Evolutionary conservation across 37 sponge, comb jelly and placozoan species (phyloP).

Genomic region (Lycopodina hypogea): DNA sequence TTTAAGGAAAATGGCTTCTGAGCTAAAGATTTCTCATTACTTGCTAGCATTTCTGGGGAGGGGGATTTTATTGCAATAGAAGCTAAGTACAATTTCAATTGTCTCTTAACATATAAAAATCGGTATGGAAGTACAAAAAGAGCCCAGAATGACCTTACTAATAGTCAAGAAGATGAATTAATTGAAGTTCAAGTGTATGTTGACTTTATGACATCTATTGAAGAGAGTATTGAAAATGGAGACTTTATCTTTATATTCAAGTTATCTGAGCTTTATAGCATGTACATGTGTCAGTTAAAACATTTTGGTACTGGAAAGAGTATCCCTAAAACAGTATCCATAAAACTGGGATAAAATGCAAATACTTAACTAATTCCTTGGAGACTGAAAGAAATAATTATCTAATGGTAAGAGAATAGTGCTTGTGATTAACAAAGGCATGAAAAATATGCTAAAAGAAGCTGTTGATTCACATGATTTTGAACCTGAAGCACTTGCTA

Average conservation of each 20-base stretch:
- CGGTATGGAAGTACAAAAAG: neutral
- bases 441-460: neutral
- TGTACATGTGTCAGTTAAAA: neutral
- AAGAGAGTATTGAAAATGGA: neutral
- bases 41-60: too few relatives aligned
- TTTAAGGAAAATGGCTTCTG: neutral
- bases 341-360: constrained; percentile 1
- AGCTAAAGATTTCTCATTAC: neutral
- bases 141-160: neutral
- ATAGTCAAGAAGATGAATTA: neutral
- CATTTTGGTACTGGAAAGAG: neutral
- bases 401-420: constrained; percentile 1
- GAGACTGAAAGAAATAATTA: neutral
- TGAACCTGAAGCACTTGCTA: neutral
- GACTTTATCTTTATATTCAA: neutral
- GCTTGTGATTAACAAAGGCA: constrained; percentile 4
- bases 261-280: constrained; percentile 1
- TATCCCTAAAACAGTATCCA: too few relatives aligned
- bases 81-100: neutral
- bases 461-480: neutral
- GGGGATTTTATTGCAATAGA: too few relatives aligned
- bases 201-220: neutral
- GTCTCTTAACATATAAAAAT: neutral
- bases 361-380: neutral
- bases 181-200: constrained; percentile 3